Conservation (phyloP, 2,797 vertebrate genomes). For the Apodemus agrarius region DNA sequence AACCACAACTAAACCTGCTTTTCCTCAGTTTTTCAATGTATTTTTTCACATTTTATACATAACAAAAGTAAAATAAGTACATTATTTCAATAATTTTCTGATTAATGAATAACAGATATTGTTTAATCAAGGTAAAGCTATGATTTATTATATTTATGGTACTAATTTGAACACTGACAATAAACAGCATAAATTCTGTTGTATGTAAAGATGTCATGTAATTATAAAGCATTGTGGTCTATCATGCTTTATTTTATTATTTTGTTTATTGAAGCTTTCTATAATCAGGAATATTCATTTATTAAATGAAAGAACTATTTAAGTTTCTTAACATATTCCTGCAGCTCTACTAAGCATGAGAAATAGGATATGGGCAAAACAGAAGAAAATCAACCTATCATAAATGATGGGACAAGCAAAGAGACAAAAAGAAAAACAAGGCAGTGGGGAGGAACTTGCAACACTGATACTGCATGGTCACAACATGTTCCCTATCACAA, state of each 20-base stretch:
- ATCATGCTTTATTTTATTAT: neutral
- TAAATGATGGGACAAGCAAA: neutral
- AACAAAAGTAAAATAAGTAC: neutral
- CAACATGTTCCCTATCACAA: neutral
- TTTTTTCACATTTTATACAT: neutral
- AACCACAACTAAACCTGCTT: neutral
- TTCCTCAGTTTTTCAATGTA: neutral
- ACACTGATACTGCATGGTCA: neutral
- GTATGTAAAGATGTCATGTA: neutral
- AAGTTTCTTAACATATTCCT: too few relatives aligned
- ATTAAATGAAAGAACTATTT: neutral
- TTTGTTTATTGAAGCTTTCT: neutral
- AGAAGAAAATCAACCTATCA: neutral
- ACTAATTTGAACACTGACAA: neutral
- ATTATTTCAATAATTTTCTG: neutral
- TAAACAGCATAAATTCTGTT: neutral
- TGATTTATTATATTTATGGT: neutral
- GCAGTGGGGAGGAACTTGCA: neutral
- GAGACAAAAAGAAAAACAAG: neutral
- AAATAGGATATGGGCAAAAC: neutral
- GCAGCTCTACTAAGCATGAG: neutral
- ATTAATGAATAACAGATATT: neutral
- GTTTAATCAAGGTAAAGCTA: neutral
- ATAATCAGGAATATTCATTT: neutral
- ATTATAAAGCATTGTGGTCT: neutral